phyloP scores from a whole-genome alignment of 35 echinoderm and acorn worm genomes.

The Nesometra sesokonis region DNA sequence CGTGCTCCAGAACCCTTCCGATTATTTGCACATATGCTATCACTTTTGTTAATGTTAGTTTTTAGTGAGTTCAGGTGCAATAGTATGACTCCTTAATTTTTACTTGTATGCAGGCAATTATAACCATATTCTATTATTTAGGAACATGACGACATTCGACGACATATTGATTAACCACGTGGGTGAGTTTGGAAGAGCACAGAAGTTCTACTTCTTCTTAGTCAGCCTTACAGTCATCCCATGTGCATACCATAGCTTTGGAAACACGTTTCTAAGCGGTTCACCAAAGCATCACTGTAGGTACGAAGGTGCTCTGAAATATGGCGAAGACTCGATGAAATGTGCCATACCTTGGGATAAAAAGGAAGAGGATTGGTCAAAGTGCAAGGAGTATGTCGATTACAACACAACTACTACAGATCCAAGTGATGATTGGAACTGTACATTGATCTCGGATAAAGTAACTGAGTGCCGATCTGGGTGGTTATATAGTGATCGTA shows the following conservation, averaged over 20 bases:
- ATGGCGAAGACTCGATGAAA: neutral
- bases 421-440: neutral
- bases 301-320: neutral
- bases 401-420: neutral
- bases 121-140: too few species aligned
- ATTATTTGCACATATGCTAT: too few species aligned
- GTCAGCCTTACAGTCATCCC: neutral
- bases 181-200: neutral
- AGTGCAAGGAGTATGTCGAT: neutral
- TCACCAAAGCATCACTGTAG: neutral
- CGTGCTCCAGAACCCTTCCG: too few species aligned
- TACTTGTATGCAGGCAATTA: too few species aligned
- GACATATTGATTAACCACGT: neutral
- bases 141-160: neutral
- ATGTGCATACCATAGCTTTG: neutral
- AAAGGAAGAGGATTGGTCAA: neutral
- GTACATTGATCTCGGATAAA: neutral
- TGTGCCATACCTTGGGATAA: neutral
- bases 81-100: too few species aligned
- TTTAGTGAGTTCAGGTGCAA: too few species aligned
- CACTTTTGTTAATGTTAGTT: too few species aligned
- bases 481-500: neutral
- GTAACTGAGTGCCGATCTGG: neutral
- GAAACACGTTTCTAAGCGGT: neutral
- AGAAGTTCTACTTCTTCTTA: neutral